These are phyloP conservation scores for Monopterus albus DNA, from an alignment of 2,113 vertebrate genomes.

Conservation along the genomic window DNA sequence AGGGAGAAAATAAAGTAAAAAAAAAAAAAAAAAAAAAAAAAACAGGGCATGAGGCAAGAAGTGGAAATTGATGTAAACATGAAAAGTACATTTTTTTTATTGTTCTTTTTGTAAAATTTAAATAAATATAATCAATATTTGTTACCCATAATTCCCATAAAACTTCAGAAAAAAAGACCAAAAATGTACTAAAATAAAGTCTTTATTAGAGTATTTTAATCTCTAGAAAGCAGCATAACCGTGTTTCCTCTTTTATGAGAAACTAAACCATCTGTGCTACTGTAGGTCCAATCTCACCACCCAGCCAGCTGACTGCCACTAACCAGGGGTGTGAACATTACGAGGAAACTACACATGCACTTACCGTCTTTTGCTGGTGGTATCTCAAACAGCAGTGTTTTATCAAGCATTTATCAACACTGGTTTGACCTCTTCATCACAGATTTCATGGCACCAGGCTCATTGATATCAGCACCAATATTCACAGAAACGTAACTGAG, in stretches of 20 bases:
- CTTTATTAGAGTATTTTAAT: constrained; percentile 63
- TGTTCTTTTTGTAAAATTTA: not conserved
- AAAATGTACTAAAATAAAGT: constrained; percentile 25
- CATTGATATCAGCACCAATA: constrained; percentile 21
- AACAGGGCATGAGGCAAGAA: constrained; percentile 23
- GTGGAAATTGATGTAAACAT: constrained; percentile 21
- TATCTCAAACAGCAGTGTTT: constrained; percentile 31
- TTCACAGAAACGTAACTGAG: constrained; percentile 15
- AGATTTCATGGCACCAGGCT: constrained; percentile 19
- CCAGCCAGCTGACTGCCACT: constrained; percentile 50
- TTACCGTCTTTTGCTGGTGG: constrained; percentile 23
- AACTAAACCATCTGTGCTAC: constrained; percentile 57
- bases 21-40: constrained; percentile 44
- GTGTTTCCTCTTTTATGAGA: constrained; percentile 18
- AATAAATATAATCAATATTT: constrained; percentile 18
- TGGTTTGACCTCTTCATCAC: constrained; percentile 29
- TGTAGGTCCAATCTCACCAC: constrained; percentile 57
- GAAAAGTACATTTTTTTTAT: not conserved
- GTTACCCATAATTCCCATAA: too few relatives aligned
- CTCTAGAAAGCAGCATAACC: constrained; percentile 38
- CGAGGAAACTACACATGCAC: constrained; percentile 42
- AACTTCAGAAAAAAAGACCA: not conserved
- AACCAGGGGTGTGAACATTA: constrained; percentile 45
- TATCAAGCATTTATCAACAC: constrained; percentile 12
- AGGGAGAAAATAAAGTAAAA: constrained; percentile 57